Percentiles rank a stretch among this genome's conserved stretches.
Conservation (phyloP, 2,888 invertebrate genomes). For the Coleophora flavipennella region DNA sequence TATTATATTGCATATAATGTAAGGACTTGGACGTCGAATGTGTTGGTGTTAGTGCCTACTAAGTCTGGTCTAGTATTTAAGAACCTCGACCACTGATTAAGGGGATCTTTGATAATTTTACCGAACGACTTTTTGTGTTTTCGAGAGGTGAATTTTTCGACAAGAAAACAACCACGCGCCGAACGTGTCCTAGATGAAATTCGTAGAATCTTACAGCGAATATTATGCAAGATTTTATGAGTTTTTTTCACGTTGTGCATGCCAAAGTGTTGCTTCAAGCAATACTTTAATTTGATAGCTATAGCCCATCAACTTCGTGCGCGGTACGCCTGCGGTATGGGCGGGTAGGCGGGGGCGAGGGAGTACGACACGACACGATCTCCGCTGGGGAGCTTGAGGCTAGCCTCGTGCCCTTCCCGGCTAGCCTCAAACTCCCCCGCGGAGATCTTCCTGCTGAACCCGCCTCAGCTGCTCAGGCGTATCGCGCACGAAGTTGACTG, state of each 20-base stretch:
- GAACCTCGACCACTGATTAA: slow-evolving; percentile 49
- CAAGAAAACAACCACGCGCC: slow-evolving; percentile 3
- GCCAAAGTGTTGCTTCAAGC: background rate
- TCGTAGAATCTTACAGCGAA: slow-evolving; percentile 39
- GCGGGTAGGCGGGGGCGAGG: no score
- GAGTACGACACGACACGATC: no score
- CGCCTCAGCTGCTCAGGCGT: no score
- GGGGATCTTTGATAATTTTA: slow-evolving; percentile 51
- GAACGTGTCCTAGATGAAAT: slow-evolving; percentile 19
- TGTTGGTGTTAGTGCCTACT: slow-evolving; percentile 66
- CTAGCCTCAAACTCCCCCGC: no score
- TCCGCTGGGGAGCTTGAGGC: no score
- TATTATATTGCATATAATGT: slow-evolving; percentile 44
- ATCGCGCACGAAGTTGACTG: no score
- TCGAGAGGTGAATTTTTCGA: slow-evolving; percentile 43
- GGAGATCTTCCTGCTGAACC: no score
- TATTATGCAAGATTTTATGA: slow-evolving; percentile 39
- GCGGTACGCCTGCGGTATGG: no score
- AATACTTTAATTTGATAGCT: no score
- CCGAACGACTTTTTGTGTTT: slow-evolving; percentile 49
- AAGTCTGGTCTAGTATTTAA: slow-evolving; percentile 55
- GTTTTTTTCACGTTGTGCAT: slow-evolving; percentile 24
- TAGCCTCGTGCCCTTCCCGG: no score
- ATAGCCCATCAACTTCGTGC: no score
- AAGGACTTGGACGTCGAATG: slow-evolving; percentile 40